A percentile compares a stretch with the other conserved stretches of the same genome.
Evolutionary conservation across 2,888 invertebrate genomes (phyloP).

Genomic region (Mythimna ferrago): DNA sequence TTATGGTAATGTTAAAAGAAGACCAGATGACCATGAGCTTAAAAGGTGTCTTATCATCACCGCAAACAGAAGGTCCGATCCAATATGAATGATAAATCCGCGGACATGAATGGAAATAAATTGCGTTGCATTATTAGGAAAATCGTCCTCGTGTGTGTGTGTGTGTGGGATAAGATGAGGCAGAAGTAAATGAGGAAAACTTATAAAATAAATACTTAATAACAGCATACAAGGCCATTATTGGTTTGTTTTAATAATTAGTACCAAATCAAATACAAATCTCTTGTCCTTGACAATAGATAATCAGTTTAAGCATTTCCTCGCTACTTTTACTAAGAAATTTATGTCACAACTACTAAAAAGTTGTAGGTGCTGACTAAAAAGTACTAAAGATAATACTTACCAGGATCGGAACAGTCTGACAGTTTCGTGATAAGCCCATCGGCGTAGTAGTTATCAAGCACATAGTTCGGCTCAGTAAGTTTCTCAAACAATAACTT

Average conservation of each 20-base stretch:
- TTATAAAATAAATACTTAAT: constrained; percentile 1
- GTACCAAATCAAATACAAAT: background rate
- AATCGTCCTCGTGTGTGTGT: too few relatives aligned
- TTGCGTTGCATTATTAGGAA: too few relatives aligned
- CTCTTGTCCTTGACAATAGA: background rate
- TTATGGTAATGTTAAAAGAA: too few relatives aligned
- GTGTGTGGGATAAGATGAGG: too few relatives aligned
- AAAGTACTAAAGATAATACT: constrained; percentile 50
- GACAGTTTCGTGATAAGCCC: constrained; percentile 91
- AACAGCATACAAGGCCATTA: background rate
- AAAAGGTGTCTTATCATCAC: too few relatives aligned
- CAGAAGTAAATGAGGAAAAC: constrained; percentile 12
- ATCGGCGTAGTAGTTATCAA: constrained; percentile 92
- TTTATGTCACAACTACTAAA: background rate
- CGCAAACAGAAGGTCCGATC: too few relatives aligned
- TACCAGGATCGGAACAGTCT: constrained; percentile 88
- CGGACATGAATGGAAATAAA: too few relatives aligned
- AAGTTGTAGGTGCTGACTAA: background rate
- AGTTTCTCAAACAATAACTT: constrained; percentile 91
- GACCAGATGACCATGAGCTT: too few relatives aligned
- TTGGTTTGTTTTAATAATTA: constrained; percentile 8
- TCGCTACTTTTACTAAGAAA: background rate
- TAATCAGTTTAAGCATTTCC: constrained; percentile 4
- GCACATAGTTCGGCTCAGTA: constrained; percentile 90
- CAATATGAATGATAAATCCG: too few relatives aligned